Percentiles rank a stretch among this genome's conserved stretches.
phyloP scores from a whole-genome alignment of 2,797 vertebrate genomes.

The Malurus splendens region DNA sequence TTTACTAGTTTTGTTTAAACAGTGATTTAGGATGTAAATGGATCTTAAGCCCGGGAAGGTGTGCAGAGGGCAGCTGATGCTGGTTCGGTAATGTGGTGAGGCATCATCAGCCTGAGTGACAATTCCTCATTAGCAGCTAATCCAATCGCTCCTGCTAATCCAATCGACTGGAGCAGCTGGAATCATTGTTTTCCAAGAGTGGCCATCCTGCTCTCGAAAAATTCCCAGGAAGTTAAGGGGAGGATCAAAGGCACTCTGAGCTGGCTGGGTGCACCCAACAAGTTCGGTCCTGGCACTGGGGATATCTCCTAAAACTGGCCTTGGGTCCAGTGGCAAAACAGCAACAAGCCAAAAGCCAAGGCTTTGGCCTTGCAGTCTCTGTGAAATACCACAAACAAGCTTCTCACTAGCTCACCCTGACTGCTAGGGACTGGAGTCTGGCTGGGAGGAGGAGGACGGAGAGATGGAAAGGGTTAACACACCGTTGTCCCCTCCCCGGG shows the following conservation, averaged over 20 bases:
- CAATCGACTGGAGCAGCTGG: neutral
- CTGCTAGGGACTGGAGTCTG: neutral
- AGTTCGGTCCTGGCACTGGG: fast-evolving
- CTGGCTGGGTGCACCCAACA: fast-evolving
- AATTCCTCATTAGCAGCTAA: constrained; percentile 39
- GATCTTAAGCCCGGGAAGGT: neutral
- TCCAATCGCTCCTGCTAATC: constrained; percentile 16
- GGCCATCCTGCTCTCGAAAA: neutral
- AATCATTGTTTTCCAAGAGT: neutral
- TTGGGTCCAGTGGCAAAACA: fast-evolving
- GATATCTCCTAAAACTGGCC: neutral
- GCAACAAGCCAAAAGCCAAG: neutral
- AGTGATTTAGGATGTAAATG: neutral
- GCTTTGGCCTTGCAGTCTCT: neutral
- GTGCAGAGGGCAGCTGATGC: neutral
- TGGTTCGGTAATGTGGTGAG: neutral
- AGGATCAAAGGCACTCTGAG: neutral
- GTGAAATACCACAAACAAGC: neutral
- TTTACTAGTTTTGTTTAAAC: neutral
- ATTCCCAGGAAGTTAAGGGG: neutral
- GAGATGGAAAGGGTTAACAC: neutral
- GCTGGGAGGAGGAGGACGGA: neutral
- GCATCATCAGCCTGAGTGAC: neutral
- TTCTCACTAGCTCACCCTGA: neutral
- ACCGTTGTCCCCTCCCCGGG: neutral